Evolutionary conservation across 2,888 invertebrate species (phyloP).

Genomic region (Synergus laeviventris): DNA sequence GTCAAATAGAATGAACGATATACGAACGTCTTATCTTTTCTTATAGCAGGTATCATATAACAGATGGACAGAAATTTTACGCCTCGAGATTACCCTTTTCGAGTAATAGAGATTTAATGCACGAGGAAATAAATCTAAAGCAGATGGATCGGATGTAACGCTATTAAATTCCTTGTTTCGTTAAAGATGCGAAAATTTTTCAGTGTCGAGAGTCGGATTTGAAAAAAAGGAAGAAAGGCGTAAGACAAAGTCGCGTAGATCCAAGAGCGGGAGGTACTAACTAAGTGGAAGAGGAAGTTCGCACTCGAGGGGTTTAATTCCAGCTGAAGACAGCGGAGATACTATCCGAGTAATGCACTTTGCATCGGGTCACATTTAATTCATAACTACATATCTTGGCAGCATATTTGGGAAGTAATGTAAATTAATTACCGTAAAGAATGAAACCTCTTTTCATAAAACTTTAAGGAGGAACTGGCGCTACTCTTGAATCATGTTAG

Average conservation of each 20-base stretch:
- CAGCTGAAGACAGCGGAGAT: not conserved
- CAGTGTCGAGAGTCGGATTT: slow-evolving; percentile 45
- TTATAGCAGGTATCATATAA: slow-evolving; percentile 17
- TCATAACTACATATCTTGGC: slow-evolving; percentile 62
- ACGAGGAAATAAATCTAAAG: slow-evolving; percentile 53
- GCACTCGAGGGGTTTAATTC: not conserved
- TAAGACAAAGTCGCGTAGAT: slow-evolving; percentile 30
- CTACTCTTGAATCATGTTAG: too few species aligned
- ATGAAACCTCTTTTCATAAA: too few species aligned
- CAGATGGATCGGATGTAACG: slow-evolving; percentile 54
- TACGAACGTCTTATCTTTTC: not conserved
- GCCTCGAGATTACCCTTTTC: slow-evolving; percentile 52
- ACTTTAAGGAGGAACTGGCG: too few species aligned
- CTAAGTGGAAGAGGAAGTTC: slow-evolving; percentile 51
- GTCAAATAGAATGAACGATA: not conserved
- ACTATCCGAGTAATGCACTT: not conserved
- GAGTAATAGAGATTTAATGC: slow-evolving; percentile 55
- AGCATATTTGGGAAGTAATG: slow-evolving; percentile 58
- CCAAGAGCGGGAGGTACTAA: slow-evolving; percentile 44
- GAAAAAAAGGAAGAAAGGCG: slow-evolving; percentile 10
- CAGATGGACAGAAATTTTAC: slow-evolving; percentile 52
- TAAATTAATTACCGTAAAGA: slow-evolving; percentile 58
- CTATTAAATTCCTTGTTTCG: slow-evolving; percentile 53
- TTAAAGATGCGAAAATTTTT: slow-evolving; percentile 58
- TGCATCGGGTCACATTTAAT: slow-evolving; percentile 62